Conservation (phyloP, 2,888 invertebrate species). For the Trilocha varians region DNA sequence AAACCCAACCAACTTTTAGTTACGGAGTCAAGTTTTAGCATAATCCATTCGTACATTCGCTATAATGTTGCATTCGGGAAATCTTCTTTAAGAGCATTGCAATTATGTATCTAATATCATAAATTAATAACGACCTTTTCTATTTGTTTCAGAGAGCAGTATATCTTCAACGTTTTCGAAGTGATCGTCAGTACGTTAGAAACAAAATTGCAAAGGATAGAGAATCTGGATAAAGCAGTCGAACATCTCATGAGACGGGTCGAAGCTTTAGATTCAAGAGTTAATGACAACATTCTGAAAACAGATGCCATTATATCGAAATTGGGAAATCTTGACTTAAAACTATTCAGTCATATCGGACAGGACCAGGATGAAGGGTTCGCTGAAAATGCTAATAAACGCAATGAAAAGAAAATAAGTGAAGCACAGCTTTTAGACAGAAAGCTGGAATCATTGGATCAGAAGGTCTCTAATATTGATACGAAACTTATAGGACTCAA, state of each 20-base stretch:
- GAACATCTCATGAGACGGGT: slow-evolving; percentile 90
- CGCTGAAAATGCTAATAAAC: slow-evolving; percentile 39
- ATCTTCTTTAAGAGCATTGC: neutral
- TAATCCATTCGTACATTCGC: neutral
- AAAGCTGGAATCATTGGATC: slow-evolving; percentile 81
- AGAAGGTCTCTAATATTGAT: slow-evolving; percentile 89
- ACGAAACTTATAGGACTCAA: slow-evolving; percentile 83
- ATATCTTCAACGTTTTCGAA: slow-evolving; percentile 90
- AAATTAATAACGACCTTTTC: slow-evolving; percentile 9
- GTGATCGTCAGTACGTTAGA: slow-evolving; percentile 91
- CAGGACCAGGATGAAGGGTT: slow-evolving; percentile 43
- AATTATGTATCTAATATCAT: neutral
- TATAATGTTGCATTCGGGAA: neutral
- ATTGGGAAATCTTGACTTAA: slow-evolving; percentile 81
- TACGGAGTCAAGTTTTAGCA: neutral
- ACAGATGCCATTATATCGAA: slow-evolving; percentile 88
- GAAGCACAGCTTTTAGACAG: slow-evolving; percentile 73
- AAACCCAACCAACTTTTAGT: neutral
- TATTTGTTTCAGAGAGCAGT: slow-evolving; percentile 84
- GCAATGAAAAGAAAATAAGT: slow-evolving; percentile 28
- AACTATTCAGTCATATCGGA: slow-evolving; percentile 76
- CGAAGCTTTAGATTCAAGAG: slow-evolving; percentile 85
- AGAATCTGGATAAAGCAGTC: slow-evolving; percentile 89
- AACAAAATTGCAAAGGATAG: slow-evolving; percentile 89
- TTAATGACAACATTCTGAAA: slow-evolving; percentile 88